Conservation (phyloP, 2,888 invertebrate genomes). For the Lasius platythorax region DNA sequence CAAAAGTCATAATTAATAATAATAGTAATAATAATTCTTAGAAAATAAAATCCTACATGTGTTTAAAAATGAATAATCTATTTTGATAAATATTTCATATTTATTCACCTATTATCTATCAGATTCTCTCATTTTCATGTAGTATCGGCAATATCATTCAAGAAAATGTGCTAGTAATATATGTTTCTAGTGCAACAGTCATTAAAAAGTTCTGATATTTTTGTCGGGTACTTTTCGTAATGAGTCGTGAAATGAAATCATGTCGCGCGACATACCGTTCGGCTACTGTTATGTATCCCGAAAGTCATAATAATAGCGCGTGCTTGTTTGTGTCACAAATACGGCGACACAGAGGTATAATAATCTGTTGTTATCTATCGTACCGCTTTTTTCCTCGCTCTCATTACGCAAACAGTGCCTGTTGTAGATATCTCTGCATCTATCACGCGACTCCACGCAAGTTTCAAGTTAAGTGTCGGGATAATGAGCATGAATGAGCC, state of each 20-base stretch:
- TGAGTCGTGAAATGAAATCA: background rate
- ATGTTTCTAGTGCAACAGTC: background rate
- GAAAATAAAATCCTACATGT: background rate
- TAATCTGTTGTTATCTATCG: conserved; percentile 55
- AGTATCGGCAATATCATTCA: background rate
- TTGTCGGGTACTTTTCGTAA: background rate
- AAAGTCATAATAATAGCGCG: background rate
- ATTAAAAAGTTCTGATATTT: background rate
- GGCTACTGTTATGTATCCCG: background rate
- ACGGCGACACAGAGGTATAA: background rate
- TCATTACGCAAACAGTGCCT: conserved; percentile 26
- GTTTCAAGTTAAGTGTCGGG: conserved; percentile 60
- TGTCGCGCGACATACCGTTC: background rate
- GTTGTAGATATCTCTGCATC: conserved; percentile 34
- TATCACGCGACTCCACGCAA: conserved; percentile 55
- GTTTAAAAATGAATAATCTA: conserved; percentile 3
- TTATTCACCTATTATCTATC: background rate
- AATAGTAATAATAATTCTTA: background rate
- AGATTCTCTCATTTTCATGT: background rate
- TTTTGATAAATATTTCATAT: conserved; percentile 16
- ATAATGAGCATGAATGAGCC: conserved; percentile 69
- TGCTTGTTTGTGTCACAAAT: background rate
- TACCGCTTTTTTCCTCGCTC: conserved; percentile 10
- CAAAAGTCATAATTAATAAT: background rate
- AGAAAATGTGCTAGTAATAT: background rate